Base-by-base conservation (phyloP, 2,797 vertebrate genomes). In the Calcarius lapponicus region DNA sequence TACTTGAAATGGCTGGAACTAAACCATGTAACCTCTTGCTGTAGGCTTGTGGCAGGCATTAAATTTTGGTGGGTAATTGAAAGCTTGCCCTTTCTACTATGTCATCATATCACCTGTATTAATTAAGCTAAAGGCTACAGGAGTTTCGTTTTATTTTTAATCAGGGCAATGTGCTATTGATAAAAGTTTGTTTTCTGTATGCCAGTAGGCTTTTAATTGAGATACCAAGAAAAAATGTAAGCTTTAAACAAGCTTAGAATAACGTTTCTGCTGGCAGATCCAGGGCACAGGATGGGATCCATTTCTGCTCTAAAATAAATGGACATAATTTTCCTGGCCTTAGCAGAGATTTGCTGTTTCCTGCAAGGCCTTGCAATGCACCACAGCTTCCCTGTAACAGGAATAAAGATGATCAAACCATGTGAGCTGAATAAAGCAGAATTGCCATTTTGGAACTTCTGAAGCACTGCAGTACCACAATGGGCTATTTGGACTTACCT, bases 401-500 rank as follows among this genome's bases (percentile, higher is more conserved):
- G n/a, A 83, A 67, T 74, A 78, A 86, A 66, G 42, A 51, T 34
- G 64, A 71, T 61, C 65, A 67, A 86, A 84, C 36, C 51, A 40
- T 3, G 3, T 54, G 38, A 79, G 40, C 42, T 71, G 50, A 87
- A 87, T 32, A 80, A 76, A 85, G 67, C n/a, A 54, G 45, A 76
- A 80, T 15, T 87, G 50, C 11, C 29, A 6, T 72, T 80, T 74
- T 83, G 29, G 65, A 87, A 24, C 76, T 96, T 83, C 79, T 89
- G 65, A 86, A 89, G 54, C 36, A 53, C 28, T 0, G 0, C 22
- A n/a, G 42, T 54, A 76, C 62, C 87, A 25, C 76, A 62, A 43
- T 2, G 6, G 56, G 47, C 65, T 62, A 7, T 87, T 85, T 1
- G 5, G 43, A 97, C 95, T 98, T 95, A 98, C 98, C 98, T 98